A percentile compares a stretch with the other conserved stretches of the same genome.
These are phyloP conservation scores for Rugalucina vietnamica DNA, from an alignment of 2,888 invertebrate genomes.

Conservation along the genomic window DNA sequence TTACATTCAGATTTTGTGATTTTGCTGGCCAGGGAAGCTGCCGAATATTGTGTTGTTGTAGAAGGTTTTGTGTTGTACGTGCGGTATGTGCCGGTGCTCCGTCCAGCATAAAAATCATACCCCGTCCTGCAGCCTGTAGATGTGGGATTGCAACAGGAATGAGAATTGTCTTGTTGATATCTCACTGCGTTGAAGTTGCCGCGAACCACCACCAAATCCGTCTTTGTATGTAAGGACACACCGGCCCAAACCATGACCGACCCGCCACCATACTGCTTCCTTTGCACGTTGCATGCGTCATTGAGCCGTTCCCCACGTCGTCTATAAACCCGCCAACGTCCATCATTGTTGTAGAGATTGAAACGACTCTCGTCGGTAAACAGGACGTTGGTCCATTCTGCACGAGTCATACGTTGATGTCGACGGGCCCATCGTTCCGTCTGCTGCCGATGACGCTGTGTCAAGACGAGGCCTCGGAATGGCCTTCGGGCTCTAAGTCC, in stretches of 20 bases:
- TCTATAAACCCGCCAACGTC: slow-evolving; percentile 19
- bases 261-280: slow-evolving; percentile 35
- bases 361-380: slow-evolving; percentile 38
- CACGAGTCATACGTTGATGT: slow-evolving; percentile 34
- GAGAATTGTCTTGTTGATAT: slow-evolving; percentile 22
- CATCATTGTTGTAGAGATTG: not conserved
- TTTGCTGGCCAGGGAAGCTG: slow-evolving; percentile 30
- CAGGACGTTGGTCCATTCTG: slow-evolving; percentile 49
- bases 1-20: slow-evolving; percentile 27
- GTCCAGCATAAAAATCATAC: slow-evolving; percentile 32
- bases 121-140: not conserved
- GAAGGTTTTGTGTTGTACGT: slow-evolving; percentile 1
- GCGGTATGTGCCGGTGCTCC: slow-evolving; percentile 42
- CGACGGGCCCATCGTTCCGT: slow-evolving; percentile 30
- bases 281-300: slow-evolving; percentile 26
- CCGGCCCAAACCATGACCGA: slow-evolving; percentile 37
- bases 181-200: slow-evolving; percentile 17
- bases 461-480: not conserved
- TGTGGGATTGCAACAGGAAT: slow-evolving; percentile 16
- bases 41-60: slow-evolving; percentile 21
- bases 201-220: not conserved
- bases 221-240: slow-evolving; percentile 30
- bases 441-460: slow-evolving; percentile 8
- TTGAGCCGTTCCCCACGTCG: slow-evolving; percentile 29
- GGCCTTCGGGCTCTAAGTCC: slow-evolving; percentile 30